Evolutionary conservation across 2,797 vertebrate genomes (phyloP), one percentile per base, ranked within the genome.

Genomic region (Geotria australis): DNA sequence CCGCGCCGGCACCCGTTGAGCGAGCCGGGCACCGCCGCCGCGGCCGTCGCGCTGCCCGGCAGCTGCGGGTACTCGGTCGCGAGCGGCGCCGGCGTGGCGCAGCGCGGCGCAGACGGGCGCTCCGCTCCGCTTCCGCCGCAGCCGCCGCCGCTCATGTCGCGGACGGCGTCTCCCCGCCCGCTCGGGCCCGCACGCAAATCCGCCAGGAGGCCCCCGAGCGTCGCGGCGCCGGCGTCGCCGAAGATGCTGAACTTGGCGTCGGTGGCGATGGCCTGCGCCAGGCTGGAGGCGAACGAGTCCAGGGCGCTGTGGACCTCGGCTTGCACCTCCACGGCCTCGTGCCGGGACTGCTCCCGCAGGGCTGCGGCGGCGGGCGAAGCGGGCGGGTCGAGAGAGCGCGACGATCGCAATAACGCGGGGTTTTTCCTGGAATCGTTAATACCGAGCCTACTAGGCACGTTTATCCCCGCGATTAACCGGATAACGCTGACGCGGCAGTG

Each of bases 161-260:
- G n/a, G n/a, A n/a, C 24, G 24, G 38, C 24, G 24, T 38, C 24
- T 38, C 24, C 24, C 24, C 5, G 24, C 24, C 24, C 24, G 5
- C 24, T 38, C 24, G 24, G 5, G 24, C 24, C 38, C 38, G 24
- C 24, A 38, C 24, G 38, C 24, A 38, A 6, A 38, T 38, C 24
- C 38, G 24, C 38, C 24, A 38, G 24, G 24, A 38, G 24, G 51
- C 24, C 55, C 51, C 51, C 51, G n/a, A n/a, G n/a, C 9, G 72
- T 69, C 1, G 68, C 57, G 2, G 72, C 62, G 60, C 78, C 69
- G 1, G 48, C 72, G 61, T 85, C 81, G 56, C 86, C 85, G 57
- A 96, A 93, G 58, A 96, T 68, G 61, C 77, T 76, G 46, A 89
- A 72, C 69, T 83, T 95, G 62, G 80, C 91, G 48, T 98, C 89